Conservation (phyloP, 1,140 invertebrate genomes). For the Mylabris phalerata region DNA sequence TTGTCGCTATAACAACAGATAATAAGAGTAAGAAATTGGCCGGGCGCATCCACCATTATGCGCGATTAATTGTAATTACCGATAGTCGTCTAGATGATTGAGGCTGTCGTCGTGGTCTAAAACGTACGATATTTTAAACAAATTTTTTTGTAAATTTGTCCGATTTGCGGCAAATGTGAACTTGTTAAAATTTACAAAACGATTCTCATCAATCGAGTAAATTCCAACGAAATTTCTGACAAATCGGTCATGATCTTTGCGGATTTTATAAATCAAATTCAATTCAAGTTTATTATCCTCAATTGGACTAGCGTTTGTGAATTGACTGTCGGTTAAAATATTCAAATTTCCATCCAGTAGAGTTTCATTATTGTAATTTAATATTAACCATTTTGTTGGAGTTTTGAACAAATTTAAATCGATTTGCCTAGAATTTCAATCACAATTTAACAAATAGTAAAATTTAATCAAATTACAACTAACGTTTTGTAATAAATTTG, state of each 20-base stretch:
- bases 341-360: neutral
- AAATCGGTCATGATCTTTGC: neutral
- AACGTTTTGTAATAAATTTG: too few species aligned
- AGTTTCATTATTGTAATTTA: neutral
- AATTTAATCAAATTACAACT: too few species aligned
- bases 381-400: slow-evolving; percentile 1
- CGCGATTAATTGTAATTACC: neutral
- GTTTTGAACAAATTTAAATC: neutral
- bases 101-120: neutral
- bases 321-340: neutral
- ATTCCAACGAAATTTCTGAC: neutral
- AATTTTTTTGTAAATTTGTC: neutral
- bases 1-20: too few species aligned
- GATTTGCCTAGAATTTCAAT: neutral
- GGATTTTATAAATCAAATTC: neutral
- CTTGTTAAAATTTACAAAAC: slow-evolving; percentile 1
- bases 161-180: neutral
- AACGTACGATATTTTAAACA: slow-evolving; percentile 1
- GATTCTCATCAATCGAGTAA: neutral
- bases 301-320: neutral
- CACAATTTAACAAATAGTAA: too few species aligned
- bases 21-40: too few species aligned
- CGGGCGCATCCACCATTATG: too few species aligned
- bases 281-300: neutral
- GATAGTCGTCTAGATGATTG: neutral